Evolutionary conservation across 2,797 vertebrate genomes (phyloP).

Genomic region (Enteromius afrohamiltoni): DNA sequence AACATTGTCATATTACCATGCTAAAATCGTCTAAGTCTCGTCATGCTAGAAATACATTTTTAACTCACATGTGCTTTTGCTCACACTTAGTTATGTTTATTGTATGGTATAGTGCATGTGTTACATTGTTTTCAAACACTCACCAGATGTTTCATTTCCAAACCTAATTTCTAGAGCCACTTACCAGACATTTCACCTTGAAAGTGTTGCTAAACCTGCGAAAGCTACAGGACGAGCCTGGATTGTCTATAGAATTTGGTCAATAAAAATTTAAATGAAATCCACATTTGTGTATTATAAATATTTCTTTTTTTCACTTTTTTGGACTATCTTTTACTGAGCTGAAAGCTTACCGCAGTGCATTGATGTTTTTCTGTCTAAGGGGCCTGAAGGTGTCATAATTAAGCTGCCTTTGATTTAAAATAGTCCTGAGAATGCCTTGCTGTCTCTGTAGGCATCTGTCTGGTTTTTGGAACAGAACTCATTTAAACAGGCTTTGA

Average conservation of each 20-base stretch:
- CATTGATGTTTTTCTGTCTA: neutral
- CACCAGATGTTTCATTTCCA: neutral
- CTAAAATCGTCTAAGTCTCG: too few species aligned
- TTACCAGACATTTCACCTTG: neutral
- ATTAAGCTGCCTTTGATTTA: conserved; percentile 10
- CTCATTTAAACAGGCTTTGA: neutral
- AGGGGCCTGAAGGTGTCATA: neutral
- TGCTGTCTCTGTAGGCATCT: neutral
- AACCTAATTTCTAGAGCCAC: neutral
- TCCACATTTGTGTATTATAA: neutral
- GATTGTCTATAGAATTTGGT: neutral
- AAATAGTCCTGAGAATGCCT: neutral
- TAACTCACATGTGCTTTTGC: neutral
- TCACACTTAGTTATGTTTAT: neutral
- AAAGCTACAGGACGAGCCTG: neutral
- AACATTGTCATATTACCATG: too few species aligned
- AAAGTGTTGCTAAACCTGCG: neutral
- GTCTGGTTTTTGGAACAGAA: neutral
- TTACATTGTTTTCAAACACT: conserved; percentile 1
- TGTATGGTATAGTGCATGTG: neutral
- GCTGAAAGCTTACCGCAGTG: neutral
- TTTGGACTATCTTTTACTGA: neutral
- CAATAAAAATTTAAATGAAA: neutral
- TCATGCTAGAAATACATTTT: neutral
- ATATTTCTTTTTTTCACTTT: neutral